Conservation (phyloP, 2,113 vertebrate species). For the Centropristis striata region DNA sequence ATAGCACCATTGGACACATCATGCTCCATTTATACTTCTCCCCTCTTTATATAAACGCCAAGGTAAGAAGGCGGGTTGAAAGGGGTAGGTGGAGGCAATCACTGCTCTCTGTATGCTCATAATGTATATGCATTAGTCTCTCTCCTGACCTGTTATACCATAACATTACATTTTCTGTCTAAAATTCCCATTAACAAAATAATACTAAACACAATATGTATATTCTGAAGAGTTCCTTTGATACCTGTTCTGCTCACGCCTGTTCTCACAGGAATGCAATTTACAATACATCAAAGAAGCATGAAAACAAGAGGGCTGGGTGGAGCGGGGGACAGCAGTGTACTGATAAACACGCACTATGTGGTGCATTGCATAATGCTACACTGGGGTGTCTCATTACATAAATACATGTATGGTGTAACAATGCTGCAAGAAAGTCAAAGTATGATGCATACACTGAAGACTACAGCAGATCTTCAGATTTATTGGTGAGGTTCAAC, state of each 20-base stretch:
- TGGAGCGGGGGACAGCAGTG: conserved; percentile 4
- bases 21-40: not conserved
- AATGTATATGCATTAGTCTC: conserved; percentile 14
- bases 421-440: conserved; percentile 62
- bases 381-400: conserved; percentile 60
- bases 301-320: conserved; percentile 17
- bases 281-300: conserved; percentile 49
- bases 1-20: conserved; percentile 70
- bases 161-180: conserved; percentile 21
- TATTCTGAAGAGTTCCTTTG: conserved; percentile 26
- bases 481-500: conserved; percentile 24
- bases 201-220: conserved; percentile 13
- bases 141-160: conserved; percentile 35
- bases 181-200: not conserved
- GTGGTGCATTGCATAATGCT: conserved; percentile 51
- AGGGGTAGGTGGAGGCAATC: conserved; percentile 46
- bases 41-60: conserved; percentile 6
- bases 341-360: conserved; percentile 26
- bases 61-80: conserved; percentile 26
- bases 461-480: conserved; percentile 38
- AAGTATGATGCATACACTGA: conserved; percentile 36
- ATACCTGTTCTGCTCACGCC: conserved; percentile 14
- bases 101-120: conserved; percentile 40
- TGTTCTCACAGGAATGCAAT: conserved; percentile 36
- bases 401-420: conserved; percentile 60